A percentile compares a stretch with the other conserved stretches of the same genome.
phyloP scores from a whole-genome alignment of 2,797 vertebrate species.

The Xerus rutilus region DNA sequence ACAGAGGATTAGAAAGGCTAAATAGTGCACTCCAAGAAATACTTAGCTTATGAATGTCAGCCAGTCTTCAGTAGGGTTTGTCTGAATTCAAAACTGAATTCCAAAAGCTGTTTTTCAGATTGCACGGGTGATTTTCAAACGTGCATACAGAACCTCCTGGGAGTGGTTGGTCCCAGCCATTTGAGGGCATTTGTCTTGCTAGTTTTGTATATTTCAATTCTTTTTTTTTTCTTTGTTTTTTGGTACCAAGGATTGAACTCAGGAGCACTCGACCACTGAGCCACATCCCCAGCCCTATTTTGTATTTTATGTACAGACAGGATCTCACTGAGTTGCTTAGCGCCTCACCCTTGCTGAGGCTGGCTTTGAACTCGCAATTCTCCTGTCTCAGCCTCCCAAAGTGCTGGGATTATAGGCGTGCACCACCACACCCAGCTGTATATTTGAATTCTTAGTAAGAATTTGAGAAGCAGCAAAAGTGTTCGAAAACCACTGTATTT shows the following conservation, averaged over 20 bases:
- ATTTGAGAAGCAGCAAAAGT: not conserved
- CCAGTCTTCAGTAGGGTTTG: not conserved
- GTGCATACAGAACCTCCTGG: not conserved
- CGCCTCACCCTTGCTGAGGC: too few relatives aligned
- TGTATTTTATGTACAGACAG: too few relatives aligned
- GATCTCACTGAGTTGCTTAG: too few relatives aligned
- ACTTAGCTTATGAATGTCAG: not conserved
- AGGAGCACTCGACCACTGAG: too few relatives aligned
- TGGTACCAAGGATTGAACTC: too few relatives aligned
- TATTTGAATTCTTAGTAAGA: not conserved
- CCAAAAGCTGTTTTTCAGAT: not conserved
- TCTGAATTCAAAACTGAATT: slow-evolving; percentile 18
- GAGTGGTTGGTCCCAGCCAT: not conserved
- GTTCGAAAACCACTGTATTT: not conserved
- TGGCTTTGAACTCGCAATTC: too few relatives aligned
- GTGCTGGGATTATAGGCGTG: too few relatives aligned
- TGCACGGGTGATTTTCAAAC: not conserved
- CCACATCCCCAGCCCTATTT: too few relatives aligned
- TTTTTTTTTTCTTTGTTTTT: not conserved
- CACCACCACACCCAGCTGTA: too few relatives aligned
- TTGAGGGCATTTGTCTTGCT: not conserved
- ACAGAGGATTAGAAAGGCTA: not conserved
- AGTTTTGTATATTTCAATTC: not conserved
- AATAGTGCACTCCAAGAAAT: not conserved
- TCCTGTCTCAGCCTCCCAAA: too few relatives aligned